phyloP scores from a whole-genome alignment of 2,888 invertebrate species.

The Catocala sponsa region DNA sequence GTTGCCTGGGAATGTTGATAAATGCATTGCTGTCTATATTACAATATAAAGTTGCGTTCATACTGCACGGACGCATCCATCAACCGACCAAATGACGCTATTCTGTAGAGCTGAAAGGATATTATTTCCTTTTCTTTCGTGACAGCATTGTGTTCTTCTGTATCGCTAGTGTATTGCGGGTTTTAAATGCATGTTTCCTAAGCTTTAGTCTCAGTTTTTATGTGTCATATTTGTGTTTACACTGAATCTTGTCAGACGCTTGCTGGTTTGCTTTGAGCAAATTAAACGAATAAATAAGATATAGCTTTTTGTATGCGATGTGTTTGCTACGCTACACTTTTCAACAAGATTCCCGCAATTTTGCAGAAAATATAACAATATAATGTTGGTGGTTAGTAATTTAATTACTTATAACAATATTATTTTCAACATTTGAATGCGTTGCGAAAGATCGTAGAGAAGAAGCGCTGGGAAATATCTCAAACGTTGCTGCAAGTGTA shows the following conservation, averaged over 20 bases:
- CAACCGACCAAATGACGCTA: slow-evolving; percentile 32
- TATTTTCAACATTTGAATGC: too few species aligned
- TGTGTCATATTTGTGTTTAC: slow-evolving; percentile 4
- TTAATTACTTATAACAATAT: too few species aligned
- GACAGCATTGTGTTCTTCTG: slow-evolving; percentile 28
- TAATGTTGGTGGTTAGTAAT: too few species aligned
- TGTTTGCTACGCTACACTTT: background rate
- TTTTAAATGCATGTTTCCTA: slow-evolving; percentile 15
- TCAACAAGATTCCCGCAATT: too few species aligned
- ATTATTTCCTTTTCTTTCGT: slow-evolving; percentile 36
- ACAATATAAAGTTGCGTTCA: slow-evolving; percentile 19
- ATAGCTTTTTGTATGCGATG: slow-evolving; percentile 13
- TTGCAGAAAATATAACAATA: too few species aligned
- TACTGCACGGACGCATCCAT: slow-evolving; percentile 34
- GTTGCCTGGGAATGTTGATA: too few species aligned
- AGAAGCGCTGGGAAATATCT: too few species aligned
- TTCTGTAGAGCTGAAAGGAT: slow-evolving; percentile 36
- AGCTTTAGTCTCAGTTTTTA: slow-evolving; percentile 3
- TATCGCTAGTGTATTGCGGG: slow-evolving; percentile 10
- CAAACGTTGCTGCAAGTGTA: too few species aligned
- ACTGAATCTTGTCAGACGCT: background rate
- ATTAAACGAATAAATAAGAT: background rate
- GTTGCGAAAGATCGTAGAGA: too few species aligned
- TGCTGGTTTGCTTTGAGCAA: slow-evolving; percentile 1
- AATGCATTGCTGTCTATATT: slow-evolving; percentile 6